These are phyloP conservation scores for Halesus radiatus DNA, from an alignment of 1,140 invertebrate species.

Conservation along the genomic window DNA sequence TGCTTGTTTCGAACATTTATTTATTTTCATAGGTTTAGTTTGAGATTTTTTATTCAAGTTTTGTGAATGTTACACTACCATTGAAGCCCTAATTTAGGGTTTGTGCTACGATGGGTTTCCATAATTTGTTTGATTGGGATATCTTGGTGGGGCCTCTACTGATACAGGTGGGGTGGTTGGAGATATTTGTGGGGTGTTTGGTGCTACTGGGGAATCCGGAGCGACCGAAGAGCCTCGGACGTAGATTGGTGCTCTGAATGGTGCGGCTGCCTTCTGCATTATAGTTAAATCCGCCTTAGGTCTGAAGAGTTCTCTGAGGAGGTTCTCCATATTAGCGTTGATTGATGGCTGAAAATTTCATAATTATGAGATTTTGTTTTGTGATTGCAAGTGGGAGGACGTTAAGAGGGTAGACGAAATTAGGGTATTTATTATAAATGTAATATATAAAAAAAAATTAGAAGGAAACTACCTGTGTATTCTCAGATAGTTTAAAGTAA, in stretches of 20 bases:
- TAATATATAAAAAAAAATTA: too few relatives aligned
- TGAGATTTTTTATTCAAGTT: too few relatives aligned
- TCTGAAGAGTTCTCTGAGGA: neutral
- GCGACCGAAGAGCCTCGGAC: neutral
- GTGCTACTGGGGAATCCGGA: neutral
- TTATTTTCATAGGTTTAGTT: too few relatives aligned
- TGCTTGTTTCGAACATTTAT: too few relatives aligned
- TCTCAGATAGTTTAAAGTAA: too few relatives aligned
- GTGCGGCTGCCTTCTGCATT: neutral
- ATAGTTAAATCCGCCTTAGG: neutral
- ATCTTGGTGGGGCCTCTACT: neutral
- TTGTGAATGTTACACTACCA: too few relatives aligned
- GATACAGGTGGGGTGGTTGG: neutral
- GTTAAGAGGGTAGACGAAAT: too few relatives aligned
- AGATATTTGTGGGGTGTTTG: neutral
- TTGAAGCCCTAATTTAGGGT: too few relatives aligned
- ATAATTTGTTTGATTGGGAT: neutral
- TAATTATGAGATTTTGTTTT: too few relatives aligned
- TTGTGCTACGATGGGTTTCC: neutral
- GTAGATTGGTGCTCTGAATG: conserved; percentile 23
- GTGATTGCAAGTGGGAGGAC: too few relatives aligned
- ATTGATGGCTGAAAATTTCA: neutral
- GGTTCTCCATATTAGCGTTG: neutral
- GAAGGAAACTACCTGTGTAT: too few relatives aligned
- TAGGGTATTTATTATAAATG: too few relatives aligned